Evolutionary conservation across 2,113 vertebrate species (phyloP).

Genomic region (Orientallactaga bullata): DNA sequence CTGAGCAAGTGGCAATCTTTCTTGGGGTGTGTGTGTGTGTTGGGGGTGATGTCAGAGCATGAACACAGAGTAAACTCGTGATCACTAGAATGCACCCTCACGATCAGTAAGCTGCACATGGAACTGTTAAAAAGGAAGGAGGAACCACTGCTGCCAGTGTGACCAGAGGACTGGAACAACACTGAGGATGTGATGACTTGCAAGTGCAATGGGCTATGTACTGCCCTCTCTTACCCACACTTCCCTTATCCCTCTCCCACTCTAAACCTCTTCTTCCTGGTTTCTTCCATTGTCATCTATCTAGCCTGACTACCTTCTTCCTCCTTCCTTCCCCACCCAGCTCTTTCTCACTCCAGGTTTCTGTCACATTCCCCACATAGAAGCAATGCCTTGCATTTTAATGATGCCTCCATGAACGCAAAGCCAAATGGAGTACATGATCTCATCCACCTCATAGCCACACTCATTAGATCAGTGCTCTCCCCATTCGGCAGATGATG

Average conservation of each 20-base stretch:
- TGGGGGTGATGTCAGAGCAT: neutral
- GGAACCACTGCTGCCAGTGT: slow-evolving; percentile 12
- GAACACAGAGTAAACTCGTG: neutral
- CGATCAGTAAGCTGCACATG: neutral
- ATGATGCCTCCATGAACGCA: neutral
- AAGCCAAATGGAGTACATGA: slow-evolving; percentile 9
- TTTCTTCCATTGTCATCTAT: slow-evolving; percentile 65
- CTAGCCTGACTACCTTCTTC: slow-evolving; percentile 16
- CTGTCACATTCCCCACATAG: slow-evolving; percentile 57
- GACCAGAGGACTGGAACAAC: slow-evolving; percentile 45
- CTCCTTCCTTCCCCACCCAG: slow-evolving; percentile 59
- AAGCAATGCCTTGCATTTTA: slow-evolving; percentile 18
- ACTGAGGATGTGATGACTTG: neutral
- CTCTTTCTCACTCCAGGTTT: slow-evolving; percentile 60
- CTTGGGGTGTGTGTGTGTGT: neutral
- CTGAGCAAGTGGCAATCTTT: neutral
- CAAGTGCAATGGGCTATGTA: neutral
- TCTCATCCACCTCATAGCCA: slow-evolving; percentile 37
- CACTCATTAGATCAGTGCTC: slow-evolving; percentile 1
- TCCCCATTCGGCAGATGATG: slow-evolving; percentile 67
- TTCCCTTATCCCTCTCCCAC: slow-evolving; percentile 73
- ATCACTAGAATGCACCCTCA: neutral
- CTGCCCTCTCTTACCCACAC: slow-evolving; percentile 45
- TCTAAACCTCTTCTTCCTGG: slow-evolving; percentile 53
- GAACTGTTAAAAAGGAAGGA: slow-evolving; percentile 63